Percentiles rank a stretch among this genome's conserved stretches.
Evolutionary conservation across 2,797 vertebrate species (phyloP).

Genomic region (Sebastes taczanowskii): DNA sequence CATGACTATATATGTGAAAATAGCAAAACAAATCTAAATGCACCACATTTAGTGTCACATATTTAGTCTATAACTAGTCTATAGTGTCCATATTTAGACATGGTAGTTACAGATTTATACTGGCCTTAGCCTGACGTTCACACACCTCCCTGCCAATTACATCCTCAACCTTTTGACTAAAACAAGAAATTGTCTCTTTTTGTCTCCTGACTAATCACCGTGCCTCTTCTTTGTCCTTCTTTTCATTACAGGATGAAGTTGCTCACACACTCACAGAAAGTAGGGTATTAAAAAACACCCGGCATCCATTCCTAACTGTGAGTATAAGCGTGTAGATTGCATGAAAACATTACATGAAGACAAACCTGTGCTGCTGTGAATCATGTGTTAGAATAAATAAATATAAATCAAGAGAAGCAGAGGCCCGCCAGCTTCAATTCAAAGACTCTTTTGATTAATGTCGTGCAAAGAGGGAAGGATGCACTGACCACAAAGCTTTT

Average conservation of each 20-base stretch:
- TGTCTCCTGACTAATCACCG: conserved; percentile 1
- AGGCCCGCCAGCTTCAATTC: not conserved
- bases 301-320: conserved; percentile 98
- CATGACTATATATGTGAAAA: not conserved
- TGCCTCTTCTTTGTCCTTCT: not conserved
- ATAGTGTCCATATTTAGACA: not conserved
- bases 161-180: not conserved
- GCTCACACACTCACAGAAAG: conserved; percentile 98
- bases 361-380: not conserved
- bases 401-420: not conserved
- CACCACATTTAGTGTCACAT: not conserved
- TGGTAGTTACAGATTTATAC: not conserved
- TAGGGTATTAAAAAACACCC: conserved; percentile 96
- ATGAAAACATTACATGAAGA: not conserved
- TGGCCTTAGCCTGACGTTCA: not conserved
- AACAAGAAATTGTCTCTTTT: not conserved
- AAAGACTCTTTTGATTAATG: not conserved
- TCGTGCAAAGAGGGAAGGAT: not conserved
- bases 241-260: conserved; percentile 91
- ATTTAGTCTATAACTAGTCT: not conserved
- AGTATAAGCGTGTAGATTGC: conserved; percentile 68
- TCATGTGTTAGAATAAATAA: not conserved
- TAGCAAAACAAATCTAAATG: not conserved
- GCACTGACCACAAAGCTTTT: not conserved
- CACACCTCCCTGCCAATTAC: not conserved